phyloP scores from a whole-genome alignment of 1,140 invertebrate genomes.

The Xylocopa sonorina region DNA sequence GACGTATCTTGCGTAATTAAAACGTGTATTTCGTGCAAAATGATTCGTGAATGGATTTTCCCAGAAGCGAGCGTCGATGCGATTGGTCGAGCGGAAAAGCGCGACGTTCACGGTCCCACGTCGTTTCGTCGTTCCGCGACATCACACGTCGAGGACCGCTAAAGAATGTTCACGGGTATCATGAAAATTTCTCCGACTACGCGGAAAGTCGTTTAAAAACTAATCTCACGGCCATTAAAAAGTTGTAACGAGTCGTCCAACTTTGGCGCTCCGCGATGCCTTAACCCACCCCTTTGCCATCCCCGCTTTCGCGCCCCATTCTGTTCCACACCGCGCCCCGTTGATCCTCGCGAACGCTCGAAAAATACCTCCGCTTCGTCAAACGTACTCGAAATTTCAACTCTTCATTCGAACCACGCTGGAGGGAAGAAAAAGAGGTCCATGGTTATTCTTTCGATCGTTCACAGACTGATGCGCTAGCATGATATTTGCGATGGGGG shows the following conservation, averaged over 20 bases:
- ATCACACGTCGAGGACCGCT: conserved; percentile 14
- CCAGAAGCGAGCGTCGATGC: no score
- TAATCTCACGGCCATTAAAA: conserved; percentile 46
- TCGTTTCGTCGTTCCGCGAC: background rate
- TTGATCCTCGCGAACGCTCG: background rate
- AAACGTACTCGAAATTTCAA: conserved; percentile 32
- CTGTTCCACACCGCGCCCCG: no score
- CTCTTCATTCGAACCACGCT: background rate
- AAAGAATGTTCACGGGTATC: conserved; percentile 41
- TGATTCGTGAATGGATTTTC: no score
- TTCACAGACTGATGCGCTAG: no score
- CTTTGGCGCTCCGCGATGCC: background rate
- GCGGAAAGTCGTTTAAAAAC: conserved; percentile 46
- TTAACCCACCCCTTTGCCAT: background rate
- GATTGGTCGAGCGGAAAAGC: background rate
- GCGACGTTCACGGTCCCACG: background rate
- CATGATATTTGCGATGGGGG: conserved; percentile 1
- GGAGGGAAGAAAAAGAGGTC: background rate
- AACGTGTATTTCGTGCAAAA: no score
- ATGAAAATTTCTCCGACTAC: conserved; percentile 38
- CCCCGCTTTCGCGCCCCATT: no score
- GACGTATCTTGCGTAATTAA: no score
- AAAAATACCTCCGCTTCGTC: conserved; percentile 39
- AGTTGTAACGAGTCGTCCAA: conserved; percentile 49
- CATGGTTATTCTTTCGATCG: conserved; percentile 12